Base-by-base conservation (phyloP, 1,140 invertebrate species). In the Trypoxylus dichotomus region DNA sequence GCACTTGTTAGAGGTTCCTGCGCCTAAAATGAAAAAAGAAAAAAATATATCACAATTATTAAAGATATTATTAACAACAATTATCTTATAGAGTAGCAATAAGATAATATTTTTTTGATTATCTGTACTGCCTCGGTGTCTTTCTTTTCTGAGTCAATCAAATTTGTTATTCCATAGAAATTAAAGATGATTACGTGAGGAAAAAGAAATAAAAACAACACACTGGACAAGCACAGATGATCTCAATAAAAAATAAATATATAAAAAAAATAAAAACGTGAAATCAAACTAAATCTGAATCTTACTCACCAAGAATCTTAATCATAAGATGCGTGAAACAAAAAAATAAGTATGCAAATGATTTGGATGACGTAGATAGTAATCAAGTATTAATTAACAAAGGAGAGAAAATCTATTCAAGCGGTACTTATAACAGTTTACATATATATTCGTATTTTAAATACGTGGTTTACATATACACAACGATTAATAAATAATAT, bases 1-100 rank as follows among this genome's bases (percentile, higher is more conserved):
- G 91, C 90, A 86, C 89, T 90, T 79, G 91, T 93, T 82, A 93
- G 88, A 76, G 92, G 92, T 87, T 93, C 91, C 87, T 93, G 91
- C 80, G 92, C 91, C 92, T 93, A 88, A 88, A 89, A 86, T 80
- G 86, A 83, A 85, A 83, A 86, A 82, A 83, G 24, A 3, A 24
- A 7, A 63, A 63, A 58, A n/a, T n/a, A n/a, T 13, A 58, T 58
- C 13, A 11, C 13, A 19, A 58, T 58, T 7, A 19, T 19, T 21
- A 11, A 2, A 1, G 7, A 58, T 58, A 58, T 21, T 19, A 19
- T 43, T 8, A 8, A 43, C 15, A 43, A 15, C 42, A 43, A 43
- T 43, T 8, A 43, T 15, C 7, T 7, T 43, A 15, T 15, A 43
- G 15, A 43, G 15, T 43, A 15, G 7, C 42, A n/a, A n/a, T n/a